Base-by-base conservation (phyloP, 2,888 invertebrate genomes). In the Metacarcinus magister region DNA sequence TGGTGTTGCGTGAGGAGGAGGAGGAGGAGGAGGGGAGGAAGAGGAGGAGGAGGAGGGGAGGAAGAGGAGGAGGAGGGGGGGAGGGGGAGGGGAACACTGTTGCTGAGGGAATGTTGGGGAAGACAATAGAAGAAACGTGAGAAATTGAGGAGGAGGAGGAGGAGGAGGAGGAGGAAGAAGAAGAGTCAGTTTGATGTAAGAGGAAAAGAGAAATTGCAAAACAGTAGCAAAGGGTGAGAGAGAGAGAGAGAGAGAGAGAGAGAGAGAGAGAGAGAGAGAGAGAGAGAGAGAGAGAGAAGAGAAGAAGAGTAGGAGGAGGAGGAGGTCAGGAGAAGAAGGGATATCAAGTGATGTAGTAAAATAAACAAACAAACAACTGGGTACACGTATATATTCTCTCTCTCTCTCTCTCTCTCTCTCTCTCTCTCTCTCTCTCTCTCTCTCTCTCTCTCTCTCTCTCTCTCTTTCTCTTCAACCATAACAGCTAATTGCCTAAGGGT, bases 391-490 rank as follows among this genome's bases (percentile, higher is more conserved):
- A 7, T 82, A 8, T 32, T 91, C 91, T 91, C 44, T 44, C 91
- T 91, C 43, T 44, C 44, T 91, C 44, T 91, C 82, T 82, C 82
- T 82, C 82, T 82, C 82, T 82, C 82, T 82, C 82, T 82, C 82
- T 82, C 82, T 82, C 82, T 82, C 32, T 82, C 82, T 82, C 75
- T 75, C 75, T 75, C 75, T 75, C 75, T 75, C 75, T 75, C n/a
- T 43, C 91, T 91, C 91, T 91, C 43, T 43, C 46, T 90, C 46
- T 90, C 90, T 43, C 75, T 75, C 75, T 75, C 75, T 75, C 75
- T 75, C 75, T 75, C 75, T 75, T 28, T 75, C 75, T 28, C 75
- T 75, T n/a, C 28, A 82, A 8, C 82, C 82, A 82, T 82, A 82
- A 82, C 82, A 82, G 82, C 82, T 32, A 28, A 82, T 82, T 82